These are phyloP conservation scores for Cyprinus carpio DNA, from an alignment of 2,113 vertebrate species.

Conservation along the genomic window DNA sequence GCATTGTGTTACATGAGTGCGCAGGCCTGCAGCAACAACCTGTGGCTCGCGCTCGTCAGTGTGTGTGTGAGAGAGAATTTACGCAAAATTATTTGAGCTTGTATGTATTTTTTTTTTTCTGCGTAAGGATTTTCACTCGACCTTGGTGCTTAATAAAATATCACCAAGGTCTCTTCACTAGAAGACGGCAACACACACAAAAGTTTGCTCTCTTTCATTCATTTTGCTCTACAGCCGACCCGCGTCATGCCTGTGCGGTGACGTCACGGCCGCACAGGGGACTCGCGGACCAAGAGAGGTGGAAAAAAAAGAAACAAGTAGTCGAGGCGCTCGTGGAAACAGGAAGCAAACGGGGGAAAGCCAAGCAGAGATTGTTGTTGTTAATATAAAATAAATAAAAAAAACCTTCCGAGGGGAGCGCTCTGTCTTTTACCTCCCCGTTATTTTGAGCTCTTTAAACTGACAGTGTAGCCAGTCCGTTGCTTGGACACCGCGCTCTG, in stretches of 20 bases:
- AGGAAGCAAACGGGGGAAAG: conserved; percentile 65
- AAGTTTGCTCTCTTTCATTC: conserved; percentile 7
- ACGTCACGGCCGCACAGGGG: conserved; percentile 55
- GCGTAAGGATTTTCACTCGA: background rate
- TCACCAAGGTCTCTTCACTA: background rate
- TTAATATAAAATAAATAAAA: conserved; percentile 18
- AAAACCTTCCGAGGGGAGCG: conserved; percentile 20
- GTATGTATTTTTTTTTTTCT: background rate
- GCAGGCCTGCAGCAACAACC: conserved; percentile 2
- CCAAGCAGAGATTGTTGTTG: conserved; percentile 23
- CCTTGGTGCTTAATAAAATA: conserved; percentile 6
- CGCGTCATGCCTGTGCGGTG: conserved; percentile 58
- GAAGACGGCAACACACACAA: background rate
- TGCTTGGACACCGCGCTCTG: conserved; percentile 31
- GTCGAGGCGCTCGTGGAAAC: conserved; percentile 66
- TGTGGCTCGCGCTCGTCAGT: background rate
- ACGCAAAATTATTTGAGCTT: background rate
- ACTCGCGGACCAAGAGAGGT: conserved; percentile 23
- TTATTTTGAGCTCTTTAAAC: background rate
- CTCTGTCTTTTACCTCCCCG: conserved; percentile 13
- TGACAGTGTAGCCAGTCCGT: conserved; percentile 18
- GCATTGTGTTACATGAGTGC: background rate
- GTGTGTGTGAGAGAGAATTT: background rate
- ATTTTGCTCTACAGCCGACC: conserved; percentile 14
- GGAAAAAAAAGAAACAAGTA: conserved; percentile 38